Evolutionary conservation across 2,888 invertebrate species (phyloP).

Genomic region (Amiota communis): DNA sequence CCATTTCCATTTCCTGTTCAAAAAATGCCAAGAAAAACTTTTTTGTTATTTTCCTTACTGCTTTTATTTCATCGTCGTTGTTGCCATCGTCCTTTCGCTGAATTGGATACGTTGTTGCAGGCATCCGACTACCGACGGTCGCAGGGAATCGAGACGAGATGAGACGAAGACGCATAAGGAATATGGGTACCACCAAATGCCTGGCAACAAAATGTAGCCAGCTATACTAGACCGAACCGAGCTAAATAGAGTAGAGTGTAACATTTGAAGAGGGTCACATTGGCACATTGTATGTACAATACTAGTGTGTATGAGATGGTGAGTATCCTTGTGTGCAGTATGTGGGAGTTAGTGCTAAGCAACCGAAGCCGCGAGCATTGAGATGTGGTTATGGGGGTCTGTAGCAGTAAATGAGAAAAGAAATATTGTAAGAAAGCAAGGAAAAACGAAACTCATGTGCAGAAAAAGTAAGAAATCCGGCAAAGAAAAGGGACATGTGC

Average conservation of each 20-base stretch:
- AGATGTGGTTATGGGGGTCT: constrained; percentile 26
- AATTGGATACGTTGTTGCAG: constrained; percentile 55
- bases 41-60: constrained; percentile 42
- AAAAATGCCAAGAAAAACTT: constrained; percentile 67
- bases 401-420: constrained; percentile 39
- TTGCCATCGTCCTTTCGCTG: constrained; percentile 43
- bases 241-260: background rate
- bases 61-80: constrained; percentile 33
- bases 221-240: constrained; percentile 18
- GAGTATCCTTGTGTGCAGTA: background rate
- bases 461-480: constrained; percentile 64
- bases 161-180: background rate
- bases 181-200: constrained; percentile 52
- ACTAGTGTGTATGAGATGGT: background rate
- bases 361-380: constrained; percentile 24
- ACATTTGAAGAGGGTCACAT: constrained; percentile 37
- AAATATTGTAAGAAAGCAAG: constrained; percentile 51
- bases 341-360: constrained; percentile 20
- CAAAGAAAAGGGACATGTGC: constrained; percentile 29
- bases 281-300: constrained; percentile 17
- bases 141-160: constrained; percentile 37
- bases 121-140: constrained; percentile 28
- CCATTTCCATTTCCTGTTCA: constrained; percentile 60
- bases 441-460: constrained; percentile 52
- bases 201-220: constrained; percentile 42